These are phyloP conservation scores for Lasiurus cinereus DNA, from an alignment of 2,113 vertebrate species.

Conservation along the genomic window DNA sequence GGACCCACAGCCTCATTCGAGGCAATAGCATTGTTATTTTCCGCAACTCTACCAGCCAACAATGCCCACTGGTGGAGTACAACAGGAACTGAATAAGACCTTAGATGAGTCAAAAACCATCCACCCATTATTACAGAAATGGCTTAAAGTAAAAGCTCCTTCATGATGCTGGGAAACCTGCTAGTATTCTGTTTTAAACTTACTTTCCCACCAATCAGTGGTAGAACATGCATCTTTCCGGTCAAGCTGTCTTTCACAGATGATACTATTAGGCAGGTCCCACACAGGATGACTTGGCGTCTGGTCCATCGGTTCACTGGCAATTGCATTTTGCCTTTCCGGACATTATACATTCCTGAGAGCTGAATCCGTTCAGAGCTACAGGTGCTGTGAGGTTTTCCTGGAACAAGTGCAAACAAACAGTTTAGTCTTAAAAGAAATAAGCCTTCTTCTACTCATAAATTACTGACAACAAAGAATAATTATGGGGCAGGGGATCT, in stretches of 20 bases:
- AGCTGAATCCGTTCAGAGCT: constrained; percentile 96
- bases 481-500: not conserved
- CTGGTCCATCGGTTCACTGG: constrained; percentile 98
- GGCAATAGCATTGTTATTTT: not conserved
- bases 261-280: constrained; percentile 98
- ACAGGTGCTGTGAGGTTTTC: constrained; percentile 94
- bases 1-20: accelerated
- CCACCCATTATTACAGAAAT: not conserved
- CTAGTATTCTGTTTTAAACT: constrained; percentile 56
- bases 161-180: not conserved
- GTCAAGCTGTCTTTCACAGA: constrained; percentile 97
- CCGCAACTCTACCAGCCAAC: not conserved
- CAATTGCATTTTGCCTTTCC: constrained; percentile 99
- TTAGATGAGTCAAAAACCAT: not conserved
- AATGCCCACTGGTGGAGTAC: not conserved
- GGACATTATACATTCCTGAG: constrained; percentile 96
- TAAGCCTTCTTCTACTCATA: constrained; percentile 45
- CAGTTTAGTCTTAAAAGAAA: constrained; percentile 77
- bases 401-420: constrained; percentile 88
- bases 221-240: constrained; percentile 99
- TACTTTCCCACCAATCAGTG: constrained; percentile 98
- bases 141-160: not conserved
- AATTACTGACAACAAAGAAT: not conserved
- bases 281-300: constrained; percentile 98
- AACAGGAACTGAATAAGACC: not conserved